A percentile compares a stretch with the other conserved stretches of the same genome.
Evolutionary conservation across 2,888 invertebrate genomes (phyloP).

Genomic region (Dryomyza anilis): DNA sequence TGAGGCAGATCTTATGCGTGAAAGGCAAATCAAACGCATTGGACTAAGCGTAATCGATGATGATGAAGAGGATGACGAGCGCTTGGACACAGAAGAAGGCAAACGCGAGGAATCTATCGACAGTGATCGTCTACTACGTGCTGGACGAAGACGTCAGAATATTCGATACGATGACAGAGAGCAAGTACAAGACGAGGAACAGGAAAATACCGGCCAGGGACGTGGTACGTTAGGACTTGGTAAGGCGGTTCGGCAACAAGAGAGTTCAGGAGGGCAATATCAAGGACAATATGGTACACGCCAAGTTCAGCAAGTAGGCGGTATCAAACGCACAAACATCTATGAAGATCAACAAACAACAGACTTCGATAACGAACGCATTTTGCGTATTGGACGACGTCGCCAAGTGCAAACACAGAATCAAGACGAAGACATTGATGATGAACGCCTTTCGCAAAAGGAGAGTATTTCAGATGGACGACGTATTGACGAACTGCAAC

Average conservation of each 20-base stretch:
- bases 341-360: no score
- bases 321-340: no score
- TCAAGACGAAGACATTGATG: no score
- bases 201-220: no score
- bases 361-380: slow-evolving; percentile 5
- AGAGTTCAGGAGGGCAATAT: no score
- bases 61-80: background rate
- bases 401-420: no score
- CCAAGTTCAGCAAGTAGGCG: background rate
- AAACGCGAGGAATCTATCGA: background rate
- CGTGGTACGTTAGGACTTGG: no score
- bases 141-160: slow-evolving; percentile 10
- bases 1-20: background rate
- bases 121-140: slow-evolving; percentile 8
- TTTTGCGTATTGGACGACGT: slow-evolving; percentile 14
- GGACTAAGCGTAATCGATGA: slow-evolving; percentile 4
- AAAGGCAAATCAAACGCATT: background rate
- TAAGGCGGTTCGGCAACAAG: no score
- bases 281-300: background rate
- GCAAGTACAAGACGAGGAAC: no score
- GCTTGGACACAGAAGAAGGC: background rate
- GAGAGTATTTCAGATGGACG: no score
- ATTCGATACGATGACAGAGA: background rate
- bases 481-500: background rate
- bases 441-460: no score